Conservation (phyloP, 2,113 vertebrate species). For the Chloropsis cyanopogon region DNA sequence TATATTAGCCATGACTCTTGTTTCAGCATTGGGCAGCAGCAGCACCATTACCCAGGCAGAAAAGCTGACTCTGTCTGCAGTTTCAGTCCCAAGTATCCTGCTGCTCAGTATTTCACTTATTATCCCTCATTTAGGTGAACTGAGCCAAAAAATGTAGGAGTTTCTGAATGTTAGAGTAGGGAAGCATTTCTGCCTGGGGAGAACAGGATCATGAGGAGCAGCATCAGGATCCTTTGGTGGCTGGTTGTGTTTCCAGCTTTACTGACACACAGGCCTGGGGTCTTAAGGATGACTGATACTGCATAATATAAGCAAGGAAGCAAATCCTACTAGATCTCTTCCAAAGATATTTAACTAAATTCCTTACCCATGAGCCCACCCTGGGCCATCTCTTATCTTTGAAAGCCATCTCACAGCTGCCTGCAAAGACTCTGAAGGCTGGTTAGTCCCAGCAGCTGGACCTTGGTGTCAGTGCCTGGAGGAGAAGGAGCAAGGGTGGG, state of each 20-base stretch:
- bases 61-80: neutral
- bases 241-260: neutral
- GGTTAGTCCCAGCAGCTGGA: constrained; percentile 23
- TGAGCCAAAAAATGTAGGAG: neutral
- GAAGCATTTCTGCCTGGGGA: neutral
- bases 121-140: neutral
- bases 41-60: neutral
- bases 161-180: neutral
- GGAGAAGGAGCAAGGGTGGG: neutral
- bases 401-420: constrained; percentile 43
- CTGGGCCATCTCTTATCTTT: constrained; percentile 24
- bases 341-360: constrained; percentile 53
- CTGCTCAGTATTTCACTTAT: neutral
- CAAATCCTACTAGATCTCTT: constrained; percentile 32
- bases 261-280: neutral
- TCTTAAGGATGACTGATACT: constrained; percentile 15
- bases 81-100: neutral
- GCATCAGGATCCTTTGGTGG: neutral
- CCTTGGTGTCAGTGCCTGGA: neutral
- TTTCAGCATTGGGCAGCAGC: neutral
- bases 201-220: neutral
- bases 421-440: constrained; percentile 1
- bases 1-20: neutral
- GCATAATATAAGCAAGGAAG: neutral
- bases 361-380: constrained; percentile 28